These are phyloP conservation scores for Enteromius treurensis DNA, from an alignment of 2,797 vertebrate genomes.

Conservation along the genomic window DNA sequence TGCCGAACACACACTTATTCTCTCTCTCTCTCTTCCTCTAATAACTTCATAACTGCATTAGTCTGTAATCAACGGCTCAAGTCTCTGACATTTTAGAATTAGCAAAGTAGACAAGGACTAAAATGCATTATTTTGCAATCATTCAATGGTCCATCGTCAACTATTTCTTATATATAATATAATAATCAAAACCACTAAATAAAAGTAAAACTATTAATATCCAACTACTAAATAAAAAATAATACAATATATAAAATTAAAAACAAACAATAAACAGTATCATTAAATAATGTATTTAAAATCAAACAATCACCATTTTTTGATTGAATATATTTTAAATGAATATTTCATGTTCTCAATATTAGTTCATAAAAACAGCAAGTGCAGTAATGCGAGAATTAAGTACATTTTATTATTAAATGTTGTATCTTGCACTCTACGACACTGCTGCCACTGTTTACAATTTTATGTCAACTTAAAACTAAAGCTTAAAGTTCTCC, in stretches of 20 bases:
- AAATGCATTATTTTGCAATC: background rate
- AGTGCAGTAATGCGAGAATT: background rate
- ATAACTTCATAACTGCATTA: too few relatives aligned
- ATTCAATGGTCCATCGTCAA: background rate
- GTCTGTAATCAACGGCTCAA: too few relatives aligned
- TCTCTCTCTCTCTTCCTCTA: background rate
- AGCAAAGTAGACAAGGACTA: too few relatives aligned
- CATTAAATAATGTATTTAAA: background rate
- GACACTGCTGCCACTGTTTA: background rate
- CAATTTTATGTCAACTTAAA: background rate
- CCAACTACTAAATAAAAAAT: background rate
- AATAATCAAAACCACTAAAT: background rate
- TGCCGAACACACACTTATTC: background rate
- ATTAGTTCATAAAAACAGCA: slow-evolving; percentile 3
- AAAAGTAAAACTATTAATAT: background rate
- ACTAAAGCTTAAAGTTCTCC: background rate
- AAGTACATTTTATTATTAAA: background rate
- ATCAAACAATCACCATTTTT: background rate
- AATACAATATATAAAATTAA: background rate
- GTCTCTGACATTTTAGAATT: background rate
- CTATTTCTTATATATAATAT: background rate
- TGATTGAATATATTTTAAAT: background rate
- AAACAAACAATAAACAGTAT: background rate
- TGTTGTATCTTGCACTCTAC: background rate
- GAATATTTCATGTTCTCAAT: background rate